These are phyloP conservation scores for Idaea biselata DNA, from an alignment of 2,888 invertebrate genomes.

Conservation along the genomic window DNA sequence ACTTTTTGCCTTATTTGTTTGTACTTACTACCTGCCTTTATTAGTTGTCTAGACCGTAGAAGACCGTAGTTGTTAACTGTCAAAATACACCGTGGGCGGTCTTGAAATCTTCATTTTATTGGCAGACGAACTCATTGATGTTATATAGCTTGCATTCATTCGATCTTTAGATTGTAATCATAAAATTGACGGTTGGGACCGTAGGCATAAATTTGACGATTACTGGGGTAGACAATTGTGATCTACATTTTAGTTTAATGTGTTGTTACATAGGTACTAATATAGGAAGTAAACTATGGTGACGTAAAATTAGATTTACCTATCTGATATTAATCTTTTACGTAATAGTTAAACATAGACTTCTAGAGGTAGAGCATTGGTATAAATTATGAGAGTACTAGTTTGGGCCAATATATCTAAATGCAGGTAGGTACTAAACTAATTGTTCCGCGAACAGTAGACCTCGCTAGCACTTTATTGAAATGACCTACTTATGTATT, in stretches of 20 bases:
- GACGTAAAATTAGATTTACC: background rate
- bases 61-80: slow-evolving; percentile 27
- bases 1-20: background rate
- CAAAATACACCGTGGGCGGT: slow-evolving; percentile 48
- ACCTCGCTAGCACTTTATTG: no score
- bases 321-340: no score
- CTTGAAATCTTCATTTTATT: slow-evolving; percentile 50
- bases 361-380: no score
- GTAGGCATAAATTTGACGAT: slow-evolving; percentile 20
- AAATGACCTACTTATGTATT: no score
- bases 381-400: no score
- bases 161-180: slow-evolving; percentile 45
- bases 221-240: background rate
- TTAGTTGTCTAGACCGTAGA: slow-evolving; percentile 10
- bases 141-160: slow-evolving; percentile 42
- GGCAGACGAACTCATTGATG: slow-evolving; percentile 40
- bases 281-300: background rate
- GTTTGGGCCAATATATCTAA: no score
- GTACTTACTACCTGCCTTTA: background rate
- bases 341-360: no score
- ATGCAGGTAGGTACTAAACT: no score
- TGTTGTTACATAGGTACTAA: background rate
- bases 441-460: no score
- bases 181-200: slow-evolving; percentile 29
- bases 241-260: background rate